Percentiles rank a stretch among this genome's conserved stretches.
Conservation (phyloP, 1,140 invertebrate species). For the Venturia canescens region DNA sequence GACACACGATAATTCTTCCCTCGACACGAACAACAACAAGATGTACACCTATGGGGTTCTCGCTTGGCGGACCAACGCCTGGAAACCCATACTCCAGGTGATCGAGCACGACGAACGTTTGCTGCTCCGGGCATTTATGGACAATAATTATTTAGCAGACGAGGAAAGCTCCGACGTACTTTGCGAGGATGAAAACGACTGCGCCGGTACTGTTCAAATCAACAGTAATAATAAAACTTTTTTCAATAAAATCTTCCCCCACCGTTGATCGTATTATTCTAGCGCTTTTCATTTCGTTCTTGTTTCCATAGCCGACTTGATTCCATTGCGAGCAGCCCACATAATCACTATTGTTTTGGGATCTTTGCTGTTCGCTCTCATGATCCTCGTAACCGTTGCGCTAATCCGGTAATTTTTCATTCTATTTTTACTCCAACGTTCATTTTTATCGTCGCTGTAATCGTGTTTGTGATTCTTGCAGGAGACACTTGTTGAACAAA, state of each 20-base stretch:
- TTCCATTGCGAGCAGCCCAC: constrained; percentile 69
- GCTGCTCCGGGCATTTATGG: constrained; percentile 63
- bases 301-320: constrained; percentile 58
- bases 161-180: constrained; percentile 62
- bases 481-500: constrained; percentile 82
- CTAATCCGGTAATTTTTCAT: constrained; percentile 68
- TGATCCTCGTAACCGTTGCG: constrained; percentile 63
- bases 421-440: neutral
- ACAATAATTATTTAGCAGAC: constrained; percentile 61
- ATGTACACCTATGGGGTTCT: constrained; percentile 72
- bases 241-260: no score
- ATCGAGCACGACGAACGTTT: constrained; percentile 62
- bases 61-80: constrained; percentile 60
- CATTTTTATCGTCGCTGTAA: neutral
- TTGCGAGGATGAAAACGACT: constrained; percentile 67
- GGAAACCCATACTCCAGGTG: constrained; percentile 70
- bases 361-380: constrained; percentile 67
- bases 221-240: no score
- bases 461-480: constrained; percentile 57
- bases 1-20: constrained; percentile 68
- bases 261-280: no score
- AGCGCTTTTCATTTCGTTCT: constrained; percentile 6
- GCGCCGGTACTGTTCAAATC: constrained; percentile 53
- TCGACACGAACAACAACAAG: constrained; percentile 71
- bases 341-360: constrained; percentile 70